Percentiles rank a stretch among this genome's conserved stretches.
Evolutionary conservation across 2,797 vertebrate species (phyloP).

Genomic region (Alcedo quadribrachys): DNA sequence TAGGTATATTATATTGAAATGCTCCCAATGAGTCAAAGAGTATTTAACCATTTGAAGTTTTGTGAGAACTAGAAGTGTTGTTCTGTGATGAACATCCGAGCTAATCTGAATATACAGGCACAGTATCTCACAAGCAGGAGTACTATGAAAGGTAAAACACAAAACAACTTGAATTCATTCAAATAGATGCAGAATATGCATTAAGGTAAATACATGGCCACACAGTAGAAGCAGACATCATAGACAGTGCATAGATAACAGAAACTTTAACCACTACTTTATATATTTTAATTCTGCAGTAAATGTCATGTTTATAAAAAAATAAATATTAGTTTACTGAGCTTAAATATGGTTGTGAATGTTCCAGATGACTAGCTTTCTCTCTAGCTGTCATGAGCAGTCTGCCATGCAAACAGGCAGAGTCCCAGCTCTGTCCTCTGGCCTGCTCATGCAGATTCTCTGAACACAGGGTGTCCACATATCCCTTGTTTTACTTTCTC

Average conservation of each 20-base stretch:
- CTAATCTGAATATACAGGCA: not conserved
- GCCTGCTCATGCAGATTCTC: not conserved
- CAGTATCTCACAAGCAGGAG: not conserved
- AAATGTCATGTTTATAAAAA: not conserved
- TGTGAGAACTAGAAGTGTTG: not conserved
- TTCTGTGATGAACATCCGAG: not conserved
- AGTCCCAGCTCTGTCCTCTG: not conserved
- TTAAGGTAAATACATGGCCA: not conserved
- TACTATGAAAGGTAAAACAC: not conserved
- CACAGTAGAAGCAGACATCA: not conserved
- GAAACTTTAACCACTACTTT: not conserved
- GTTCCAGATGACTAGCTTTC: not conserved
- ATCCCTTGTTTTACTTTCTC: not conserved
- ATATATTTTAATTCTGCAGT: not conserved
- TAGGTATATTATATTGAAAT: not conserved
- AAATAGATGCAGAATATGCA: not conserved
- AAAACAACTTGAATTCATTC: conserved; percentile 18
- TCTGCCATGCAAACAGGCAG: not conserved
- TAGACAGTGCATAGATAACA: not conserved
- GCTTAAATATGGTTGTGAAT: not conserved
- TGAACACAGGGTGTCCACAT: not conserved
- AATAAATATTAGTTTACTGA: not conserved
- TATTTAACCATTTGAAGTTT: not conserved
- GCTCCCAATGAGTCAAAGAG: not conserved
- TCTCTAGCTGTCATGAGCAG: not conserved